Evolutionary conservation across 1,140 invertebrate species (phyloP), one percentile per base, ranked within the genome.

Genomic region (Heliothis virescens): DNA sequence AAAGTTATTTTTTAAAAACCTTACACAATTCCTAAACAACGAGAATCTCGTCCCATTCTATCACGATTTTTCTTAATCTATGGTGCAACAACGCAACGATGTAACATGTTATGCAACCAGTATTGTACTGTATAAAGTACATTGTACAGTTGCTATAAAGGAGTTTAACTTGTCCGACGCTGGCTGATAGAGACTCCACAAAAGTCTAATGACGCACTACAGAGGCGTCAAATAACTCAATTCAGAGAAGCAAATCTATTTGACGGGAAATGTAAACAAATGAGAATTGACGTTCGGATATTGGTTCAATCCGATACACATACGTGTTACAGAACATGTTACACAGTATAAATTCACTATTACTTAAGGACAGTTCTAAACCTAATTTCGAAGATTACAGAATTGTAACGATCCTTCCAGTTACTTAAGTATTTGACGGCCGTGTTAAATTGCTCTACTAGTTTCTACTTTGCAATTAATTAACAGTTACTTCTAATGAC

Each of bases 401-500:
- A 69, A 69, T 50, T 26, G 60, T n/a, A 41, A n/a, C 5, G 52
- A 50, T 50, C 18, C 47, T 47, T 67, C 53, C n/a, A 48, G 1
- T 65, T 48, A 48, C 41, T 69, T 60, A 62, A 74, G 72, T 74
- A 60, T 50, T 74, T 74, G 5, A 69, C 65, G 57, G 72, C 72
- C 72, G 34, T 55, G 52, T 55, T 73, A 59, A 52, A 48, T 11
- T 29, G n/a, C 21, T 60, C 55, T 60, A 60, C n/a, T n/a, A 48
- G 55, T 16, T 48, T 60, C 41, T 59, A 47, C 60, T 60, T 48
- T 29, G 16, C 55, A 18, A 50, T 53, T 74, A 74, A 16, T 21
- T 74, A 74, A 34, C 57, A 47, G 41, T 72, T 26, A 62, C 67
- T 78, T 59, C 76, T 82, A 81, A 81, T 59, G 79, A 82, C 71